Percentiles rank a stretch among this genome's conserved stretches.
Evolutionary conservation across 2,113 vertebrate species (phyloP).

Genomic region (Ochotona princeps): DNA sequence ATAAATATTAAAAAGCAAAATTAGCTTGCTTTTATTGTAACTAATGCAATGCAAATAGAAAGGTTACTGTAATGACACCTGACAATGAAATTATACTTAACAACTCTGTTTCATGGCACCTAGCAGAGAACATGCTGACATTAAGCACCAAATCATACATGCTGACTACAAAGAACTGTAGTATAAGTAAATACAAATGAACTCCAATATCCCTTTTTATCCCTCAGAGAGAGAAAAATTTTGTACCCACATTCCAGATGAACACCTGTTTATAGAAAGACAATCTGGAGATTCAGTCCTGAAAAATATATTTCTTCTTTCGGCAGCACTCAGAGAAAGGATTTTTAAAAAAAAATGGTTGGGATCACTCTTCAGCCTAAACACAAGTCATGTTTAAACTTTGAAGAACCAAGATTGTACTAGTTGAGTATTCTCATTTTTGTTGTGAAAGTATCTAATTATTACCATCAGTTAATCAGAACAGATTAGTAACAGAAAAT

Average conservation of each 20-base stretch:
- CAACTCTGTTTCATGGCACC: background rate
- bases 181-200: constrained; percentile 31
- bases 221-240: background rate
- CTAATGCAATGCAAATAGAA: constrained; percentile 38
- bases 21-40: constrained; percentile 38
- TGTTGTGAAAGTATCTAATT: constrained; percentile 38
- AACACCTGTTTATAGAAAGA: constrained; percentile 13
- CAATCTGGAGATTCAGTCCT: background rate
- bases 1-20: background rate
- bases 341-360: constrained; percentile 30
- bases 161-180: background rate
- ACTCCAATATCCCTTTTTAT: constrained; percentile 25
- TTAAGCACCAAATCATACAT: constrained; percentile 30
- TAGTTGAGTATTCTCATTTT: constrained; percentile 27
- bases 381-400: constrained; percentile 49
- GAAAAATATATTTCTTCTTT: constrained; percentile 32
- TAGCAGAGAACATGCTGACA: background rate
- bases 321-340: constrained; percentile 1
- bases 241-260: background rate
- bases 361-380: constrained; percentile 13
- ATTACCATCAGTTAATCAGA: constrained; percentile 15
- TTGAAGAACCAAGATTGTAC: constrained; percentile 43
- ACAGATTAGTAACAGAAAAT: constrained; percentile 29
- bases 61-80: constrained; percentile 13
- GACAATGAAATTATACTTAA: constrained; percentile 20